Evolutionary conservation across 2,113 vertebrate genomes (phyloP).

Genomic region (Phoenicopterus ruber): DNA sequence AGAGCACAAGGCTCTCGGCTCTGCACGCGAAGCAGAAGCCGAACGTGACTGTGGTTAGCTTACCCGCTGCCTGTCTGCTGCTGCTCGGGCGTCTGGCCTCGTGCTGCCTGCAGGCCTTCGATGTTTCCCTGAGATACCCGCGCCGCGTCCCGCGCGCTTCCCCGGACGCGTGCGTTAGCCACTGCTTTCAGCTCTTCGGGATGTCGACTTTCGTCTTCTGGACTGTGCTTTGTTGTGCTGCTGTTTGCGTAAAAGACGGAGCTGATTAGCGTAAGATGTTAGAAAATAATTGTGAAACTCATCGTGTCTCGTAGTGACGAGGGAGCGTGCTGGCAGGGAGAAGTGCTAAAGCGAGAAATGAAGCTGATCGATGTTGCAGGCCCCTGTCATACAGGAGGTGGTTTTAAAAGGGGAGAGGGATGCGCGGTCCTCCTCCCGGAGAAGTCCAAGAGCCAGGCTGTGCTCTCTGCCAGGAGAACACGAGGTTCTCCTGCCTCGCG

Average conservation of each 20-base stretch:
- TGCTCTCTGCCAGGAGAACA: neutral
- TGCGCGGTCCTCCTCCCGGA: neutral
- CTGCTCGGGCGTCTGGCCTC: neutral
- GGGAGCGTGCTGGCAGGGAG: neutral
- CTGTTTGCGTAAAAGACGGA: neutral
- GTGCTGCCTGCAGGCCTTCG: neutral
- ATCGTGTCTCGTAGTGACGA: accelerated
- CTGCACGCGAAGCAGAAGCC: neutral
- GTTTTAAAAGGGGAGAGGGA: neutral
- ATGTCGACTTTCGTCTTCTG: neutral
- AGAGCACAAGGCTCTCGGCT: neutral
- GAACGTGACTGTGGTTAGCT: neutral
- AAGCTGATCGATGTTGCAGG: neutral
- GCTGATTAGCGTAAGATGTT: neutral
- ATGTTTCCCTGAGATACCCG: neutral
- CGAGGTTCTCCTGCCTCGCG: accelerated
- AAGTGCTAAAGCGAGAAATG: neutral
- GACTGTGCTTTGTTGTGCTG: conserved; percentile 21
- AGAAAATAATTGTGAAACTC: neutral
- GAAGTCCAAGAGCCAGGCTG: neutral
- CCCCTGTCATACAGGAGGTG: neutral
- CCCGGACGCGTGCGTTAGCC: accelerated
- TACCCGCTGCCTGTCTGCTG: neutral
- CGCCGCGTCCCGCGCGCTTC: neutral
- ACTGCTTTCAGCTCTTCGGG: neutral